Evolutionary conservation across 92 coral and sea anemone species (phyloP).

Genomic region (Blastomussa wellsi): DNA sequence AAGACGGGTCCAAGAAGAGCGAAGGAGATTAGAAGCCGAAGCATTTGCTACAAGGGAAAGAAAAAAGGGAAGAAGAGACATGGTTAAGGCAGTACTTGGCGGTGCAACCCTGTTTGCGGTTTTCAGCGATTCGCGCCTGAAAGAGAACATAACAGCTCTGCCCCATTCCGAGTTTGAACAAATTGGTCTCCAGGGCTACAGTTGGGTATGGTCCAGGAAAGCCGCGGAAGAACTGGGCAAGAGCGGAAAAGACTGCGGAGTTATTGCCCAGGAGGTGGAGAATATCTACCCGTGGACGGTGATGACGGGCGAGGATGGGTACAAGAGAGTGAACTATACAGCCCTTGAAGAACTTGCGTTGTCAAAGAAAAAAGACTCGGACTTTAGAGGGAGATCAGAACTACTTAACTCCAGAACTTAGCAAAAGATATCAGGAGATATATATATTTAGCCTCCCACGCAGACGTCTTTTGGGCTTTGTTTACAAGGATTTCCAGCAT

Average conservation of each 20-base stretch:
- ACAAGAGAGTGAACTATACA: slow-evolving; percentile 6
- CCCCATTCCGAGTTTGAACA: slow-evolving; percentile 50
- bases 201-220: slow-evolving; percentile 59
- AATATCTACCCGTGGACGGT: slow-evolving; percentile 44
- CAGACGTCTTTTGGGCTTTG: too few species aligned
- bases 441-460: too few species aligned
- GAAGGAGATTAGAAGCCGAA: not conserved
- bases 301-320: not conserved
- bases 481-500: too few species aligned
- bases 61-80: not conserved
- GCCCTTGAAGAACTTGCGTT: not conserved
- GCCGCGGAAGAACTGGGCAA: slow-evolving; percentile 41
- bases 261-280: slow-evolving; percentile 68
- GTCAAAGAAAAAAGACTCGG: not conserved
- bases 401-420: too few species aligned
- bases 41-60: not conserved
- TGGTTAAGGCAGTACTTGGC: not conserved
- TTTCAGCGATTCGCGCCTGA: slow-evolving; percentile 52
- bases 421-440: too few species aligned
- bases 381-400: too few species aligned
- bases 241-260: slow-evolving; percentile 46
- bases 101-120: not conserved
- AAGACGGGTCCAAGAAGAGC: not conserved
- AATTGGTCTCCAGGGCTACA: slow-evolving; percentile 48
- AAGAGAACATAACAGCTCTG: slow-evolving; percentile 50